These are phyloP conservation scores for Podarcis raffonei DNA, from an alignment of 2,113 vertebrate species.

Conservation along the genomic window DNA sequence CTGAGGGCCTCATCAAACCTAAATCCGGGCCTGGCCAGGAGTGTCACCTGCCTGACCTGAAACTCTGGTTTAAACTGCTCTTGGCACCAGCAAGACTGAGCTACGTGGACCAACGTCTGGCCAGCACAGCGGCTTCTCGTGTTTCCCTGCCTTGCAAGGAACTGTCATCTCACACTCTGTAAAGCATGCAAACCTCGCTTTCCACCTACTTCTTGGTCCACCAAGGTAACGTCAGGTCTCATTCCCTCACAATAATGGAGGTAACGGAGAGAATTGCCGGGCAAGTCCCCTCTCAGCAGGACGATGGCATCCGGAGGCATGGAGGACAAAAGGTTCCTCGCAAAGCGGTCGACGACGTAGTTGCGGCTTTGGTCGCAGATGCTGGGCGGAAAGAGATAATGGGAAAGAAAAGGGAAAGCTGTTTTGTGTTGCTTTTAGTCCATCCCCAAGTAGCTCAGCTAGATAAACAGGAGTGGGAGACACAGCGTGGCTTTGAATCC, in stretches of 20 bases:
- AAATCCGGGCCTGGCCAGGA: too few species aligned
- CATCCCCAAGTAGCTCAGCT: background rate
- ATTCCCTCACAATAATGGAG: slow-evolving; percentile 89
- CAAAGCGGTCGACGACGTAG: slow-evolving; percentile 87
- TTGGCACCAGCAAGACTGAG: too few species aligned
- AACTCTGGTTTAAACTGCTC: too few species aligned
- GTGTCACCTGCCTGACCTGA: too few species aligned
- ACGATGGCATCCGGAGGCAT: slow-evolving; percentile 84
- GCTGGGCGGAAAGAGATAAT: slow-evolving; percentile 66
- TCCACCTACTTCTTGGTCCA: slow-evolving; percentile 92
- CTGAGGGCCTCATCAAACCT: too few species aligned
- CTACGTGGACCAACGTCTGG: too few species aligned
- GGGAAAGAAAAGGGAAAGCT: rapidly evolving
- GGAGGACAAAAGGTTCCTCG: slow-evolving; percentile 87
- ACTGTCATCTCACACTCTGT: too few species aligned
- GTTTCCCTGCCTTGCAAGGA: too few species aligned
- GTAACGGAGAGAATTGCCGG: slow-evolving; percentile 94
- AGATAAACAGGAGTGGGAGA: background rate
- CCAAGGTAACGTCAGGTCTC: slow-evolving; percentile 87
- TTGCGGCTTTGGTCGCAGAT: slow-evolving; percentile 90
- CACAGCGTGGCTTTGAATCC: background rate
- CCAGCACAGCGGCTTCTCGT: too few species aligned
- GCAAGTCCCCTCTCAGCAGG: slow-evolving; percentile 93
- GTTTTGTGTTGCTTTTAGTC: too few species aligned
- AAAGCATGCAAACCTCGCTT: background rate